Percentiles rank a stretch among this genome's conserved stretches.
Evolutionary conservation across 2,888 invertebrate genomes (phyloP).

Genomic region (Eupelmus urozonus): DNA sequence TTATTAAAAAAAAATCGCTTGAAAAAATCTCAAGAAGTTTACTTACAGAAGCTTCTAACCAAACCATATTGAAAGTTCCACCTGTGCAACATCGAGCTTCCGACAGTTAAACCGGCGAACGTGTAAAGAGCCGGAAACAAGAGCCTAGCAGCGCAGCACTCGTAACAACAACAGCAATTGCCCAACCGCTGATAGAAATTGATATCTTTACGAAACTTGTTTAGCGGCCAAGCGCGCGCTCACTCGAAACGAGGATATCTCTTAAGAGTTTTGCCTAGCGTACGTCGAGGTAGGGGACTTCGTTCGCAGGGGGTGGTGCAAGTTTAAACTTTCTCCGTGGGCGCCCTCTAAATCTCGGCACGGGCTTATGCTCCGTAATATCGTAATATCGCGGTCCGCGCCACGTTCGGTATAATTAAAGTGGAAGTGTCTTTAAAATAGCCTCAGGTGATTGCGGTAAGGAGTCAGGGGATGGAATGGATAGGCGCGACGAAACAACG

Average conservation of each 20-base stretch:
- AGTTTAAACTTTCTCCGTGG: slow-evolving; percentile 20
- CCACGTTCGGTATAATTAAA: slow-evolving; percentile 71
- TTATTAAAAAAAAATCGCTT: too few species aligned
- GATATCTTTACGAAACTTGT: slow-evolving; percentile 48
- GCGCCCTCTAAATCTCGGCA: slow-evolving; percentile 68
- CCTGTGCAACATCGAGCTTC: too few species aligned
- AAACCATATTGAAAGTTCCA: too few species aligned
- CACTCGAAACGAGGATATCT: neutral
- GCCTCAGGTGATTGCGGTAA: slow-evolving; percentile 71
- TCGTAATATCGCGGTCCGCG: slow-evolving; percentile 70
- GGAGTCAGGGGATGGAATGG: too few species aligned
- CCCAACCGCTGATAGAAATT: slow-evolving; percentile 36
- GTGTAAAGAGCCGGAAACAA: slow-evolving; percentile 28
- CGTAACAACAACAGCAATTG: slow-evolving; percentile 37
- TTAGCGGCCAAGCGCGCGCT: neutral
- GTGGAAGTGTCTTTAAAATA: slow-evolving; percentile 75
- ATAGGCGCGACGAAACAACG: too few species aligned
- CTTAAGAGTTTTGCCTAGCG: neutral
- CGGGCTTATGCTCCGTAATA: slow-evolving; percentile 71
- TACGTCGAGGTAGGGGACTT: neutral
- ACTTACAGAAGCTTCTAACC: neutral
- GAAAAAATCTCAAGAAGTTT: neutral
- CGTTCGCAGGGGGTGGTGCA: neutral
- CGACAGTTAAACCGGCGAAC: slow-evolving; percentile 41
- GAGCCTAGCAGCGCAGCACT: neutral